A percentile compares a stretch with the other conserved stretches of the same genome.
These are phyloP conservation scores for Argopecten irradians DNA, from an alignment of 1,140 invertebrate species.

Conservation along the genomic window DNA sequence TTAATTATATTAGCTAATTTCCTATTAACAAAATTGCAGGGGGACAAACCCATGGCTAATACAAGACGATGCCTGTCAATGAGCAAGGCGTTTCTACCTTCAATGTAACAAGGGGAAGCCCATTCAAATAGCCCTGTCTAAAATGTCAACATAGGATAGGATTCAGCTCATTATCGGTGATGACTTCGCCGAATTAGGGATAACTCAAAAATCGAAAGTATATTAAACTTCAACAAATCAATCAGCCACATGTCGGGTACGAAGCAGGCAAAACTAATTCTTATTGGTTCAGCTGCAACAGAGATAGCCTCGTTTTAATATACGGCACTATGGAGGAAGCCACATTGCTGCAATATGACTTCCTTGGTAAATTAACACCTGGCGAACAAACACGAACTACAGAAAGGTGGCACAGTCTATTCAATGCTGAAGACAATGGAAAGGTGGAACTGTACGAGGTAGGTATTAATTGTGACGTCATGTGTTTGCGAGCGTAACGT, in stretches of 20 bases:
- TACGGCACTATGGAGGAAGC: conserved; percentile 30
- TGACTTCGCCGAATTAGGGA: neutral
- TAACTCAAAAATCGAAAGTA: neutral
- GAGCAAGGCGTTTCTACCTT: neutral
- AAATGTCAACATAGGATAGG: neutral
- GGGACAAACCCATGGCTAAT: no score
- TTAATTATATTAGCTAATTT: no score
- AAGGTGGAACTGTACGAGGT: neutral
- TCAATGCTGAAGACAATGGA: neutral
- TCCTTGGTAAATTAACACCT: neutral
- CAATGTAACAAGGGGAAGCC: neutral
- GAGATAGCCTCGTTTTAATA: conserved; percentile 35
- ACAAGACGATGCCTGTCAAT: neutral
- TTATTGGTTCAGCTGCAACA: conserved; percentile 37
- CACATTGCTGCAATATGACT: neutral
- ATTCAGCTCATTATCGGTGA: neutral
- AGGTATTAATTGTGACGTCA: no score
- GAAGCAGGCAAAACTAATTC: neutral
- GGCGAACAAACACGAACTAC: neutral
- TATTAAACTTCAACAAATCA: neutral
- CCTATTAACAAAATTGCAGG: no score
- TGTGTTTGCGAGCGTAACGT: no score
- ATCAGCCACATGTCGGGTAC: neutral
- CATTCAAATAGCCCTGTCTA: neutral
- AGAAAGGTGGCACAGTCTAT: neutral